These are phyloP conservation scores for Athene noctua DNA, from an alignment of 2,113 vertebrate genomes.

Conservation along the genomic window DNA sequence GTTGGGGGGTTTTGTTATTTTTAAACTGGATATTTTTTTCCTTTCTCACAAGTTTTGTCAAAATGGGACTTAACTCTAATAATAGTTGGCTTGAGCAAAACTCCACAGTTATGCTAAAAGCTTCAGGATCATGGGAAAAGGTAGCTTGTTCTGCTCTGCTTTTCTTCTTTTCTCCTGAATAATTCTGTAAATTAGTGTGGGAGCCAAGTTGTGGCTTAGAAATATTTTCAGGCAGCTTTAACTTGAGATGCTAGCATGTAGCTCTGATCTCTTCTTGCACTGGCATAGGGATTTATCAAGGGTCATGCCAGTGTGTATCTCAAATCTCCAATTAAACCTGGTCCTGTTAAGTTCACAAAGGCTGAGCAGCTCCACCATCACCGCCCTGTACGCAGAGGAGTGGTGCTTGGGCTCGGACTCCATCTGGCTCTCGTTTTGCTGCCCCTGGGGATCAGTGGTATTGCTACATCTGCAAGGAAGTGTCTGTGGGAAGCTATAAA, in stretches of 20 bases:
- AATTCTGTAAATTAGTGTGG: background rate
- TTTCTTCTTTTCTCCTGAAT: background rate
- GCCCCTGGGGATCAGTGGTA: background rate
- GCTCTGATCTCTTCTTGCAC: background rate
- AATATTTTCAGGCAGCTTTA: background rate
- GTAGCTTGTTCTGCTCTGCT: background rate
- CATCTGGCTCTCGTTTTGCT: background rate
- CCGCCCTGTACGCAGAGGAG: background rate
- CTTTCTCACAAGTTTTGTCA: background rate
- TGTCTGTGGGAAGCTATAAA: background rate
- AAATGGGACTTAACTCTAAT: background rate
- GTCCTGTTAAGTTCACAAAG: background rate
- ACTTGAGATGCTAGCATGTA: background rate
- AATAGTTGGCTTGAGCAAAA: constrained; percentile 3
- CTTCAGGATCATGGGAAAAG: background rate
- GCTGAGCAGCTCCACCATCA: background rate
- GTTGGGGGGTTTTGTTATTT: background rate
- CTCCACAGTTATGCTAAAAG: background rate
- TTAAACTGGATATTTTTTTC: background rate
- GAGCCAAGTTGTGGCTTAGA: background rate
- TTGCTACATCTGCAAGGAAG: background rate
- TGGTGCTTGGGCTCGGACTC: background rate
- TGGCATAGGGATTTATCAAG: background rate
- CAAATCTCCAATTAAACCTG: background rate
- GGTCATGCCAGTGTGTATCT: background rate